Conservation (phyloP, 2,888 invertebrate genomes). For the Colletes collaris region DNA sequence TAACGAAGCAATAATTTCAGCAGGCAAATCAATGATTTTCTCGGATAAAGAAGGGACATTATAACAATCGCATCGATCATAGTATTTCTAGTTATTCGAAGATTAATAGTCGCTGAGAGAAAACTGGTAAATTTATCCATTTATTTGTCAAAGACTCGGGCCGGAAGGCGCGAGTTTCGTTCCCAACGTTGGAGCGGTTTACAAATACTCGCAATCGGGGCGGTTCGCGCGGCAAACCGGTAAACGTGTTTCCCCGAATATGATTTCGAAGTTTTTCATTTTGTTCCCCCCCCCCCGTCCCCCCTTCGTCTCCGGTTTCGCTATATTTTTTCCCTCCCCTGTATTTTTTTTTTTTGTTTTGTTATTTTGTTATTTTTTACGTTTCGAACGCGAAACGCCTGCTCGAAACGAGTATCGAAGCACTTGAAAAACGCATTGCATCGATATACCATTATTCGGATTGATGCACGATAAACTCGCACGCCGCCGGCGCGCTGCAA, state of each 20-base stretch:
- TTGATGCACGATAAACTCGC: conserved; percentile 66
- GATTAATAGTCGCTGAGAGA: too few relatives aligned
- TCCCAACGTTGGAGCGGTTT: neutral
- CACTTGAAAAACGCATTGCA: conserved; percentile 67
- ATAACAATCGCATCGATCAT: too few relatives aligned
- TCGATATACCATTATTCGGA: conserved; percentile 68
- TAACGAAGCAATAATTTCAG: too few relatives aligned
- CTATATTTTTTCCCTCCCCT: too few relatives aligned
- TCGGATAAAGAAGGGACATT: too few relatives aligned
- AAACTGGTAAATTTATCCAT: neutral
- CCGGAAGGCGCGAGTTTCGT: too few relatives aligned
- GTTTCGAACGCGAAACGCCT: conserved; percentile 34
- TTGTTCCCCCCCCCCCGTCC: neutral
- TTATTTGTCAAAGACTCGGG: neutral
- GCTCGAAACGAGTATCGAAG: conserved; percentile 58
- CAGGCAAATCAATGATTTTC: too few relatives aligned
- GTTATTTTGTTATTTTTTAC: neutral
- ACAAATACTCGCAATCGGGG: conserved; percentile 4
- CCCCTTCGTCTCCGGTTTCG: neutral
- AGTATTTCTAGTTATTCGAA: too few relatives aligned
- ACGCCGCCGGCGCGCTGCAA: conserved; percentile 49
- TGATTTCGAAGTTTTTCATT: conserved; percentile 32
- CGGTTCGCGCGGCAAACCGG: neutral
- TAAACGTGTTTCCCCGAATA: conserved; percentile 33
- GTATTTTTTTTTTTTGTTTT: neutral